Evolutionary conservation across 2,888 invertebrate genomes (phyloP).

Genomic region (Monochamus alternatus): DNA sequence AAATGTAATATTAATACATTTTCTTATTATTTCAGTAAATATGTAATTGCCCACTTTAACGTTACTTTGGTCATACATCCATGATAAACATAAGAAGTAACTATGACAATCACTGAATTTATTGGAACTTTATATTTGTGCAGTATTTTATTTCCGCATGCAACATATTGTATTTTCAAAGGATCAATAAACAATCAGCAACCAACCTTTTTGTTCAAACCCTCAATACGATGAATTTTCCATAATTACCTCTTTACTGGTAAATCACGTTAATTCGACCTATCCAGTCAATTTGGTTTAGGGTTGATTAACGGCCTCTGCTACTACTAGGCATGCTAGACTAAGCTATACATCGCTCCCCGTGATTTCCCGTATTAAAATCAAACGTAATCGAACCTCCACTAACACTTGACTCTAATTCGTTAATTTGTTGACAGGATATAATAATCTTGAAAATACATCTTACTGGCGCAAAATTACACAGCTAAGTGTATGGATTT

Average conservation of each 20-base stretch:
- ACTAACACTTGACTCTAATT: neutral
- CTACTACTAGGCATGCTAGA: conserved; percentile 6
- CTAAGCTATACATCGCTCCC: conserved; percentile 7
- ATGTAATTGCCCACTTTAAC: no score
- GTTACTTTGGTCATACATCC: no score
- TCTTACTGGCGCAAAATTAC: neutral
- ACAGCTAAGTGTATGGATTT: neutral
- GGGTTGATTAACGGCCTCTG: conserved; percentile 9
- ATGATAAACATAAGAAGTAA: no score
- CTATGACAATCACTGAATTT: no score
- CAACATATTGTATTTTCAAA: no score
- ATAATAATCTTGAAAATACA: neutral
- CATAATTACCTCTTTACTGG: conserved; percentile 3
- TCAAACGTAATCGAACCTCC: conserved; percentile 8
- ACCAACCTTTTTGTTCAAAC: neutral
- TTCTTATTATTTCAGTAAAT: no score
- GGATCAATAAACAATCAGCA: no score
- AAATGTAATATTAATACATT: no score
- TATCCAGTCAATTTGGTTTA: conserved; percentile 6
- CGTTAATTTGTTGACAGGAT: conserved; percentile 16
- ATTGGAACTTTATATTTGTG: no score
- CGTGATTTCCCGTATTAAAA: conserved; percentile 18
- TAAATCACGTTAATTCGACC: neutral
- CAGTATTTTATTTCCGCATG: no score
- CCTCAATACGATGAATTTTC: neutral